Evolutionary conservation across 2,888 invertebrate genomes (phyloP), one percentile per base, ranked within the genome.

Genomic region (Fragum sueziense): DNA sequence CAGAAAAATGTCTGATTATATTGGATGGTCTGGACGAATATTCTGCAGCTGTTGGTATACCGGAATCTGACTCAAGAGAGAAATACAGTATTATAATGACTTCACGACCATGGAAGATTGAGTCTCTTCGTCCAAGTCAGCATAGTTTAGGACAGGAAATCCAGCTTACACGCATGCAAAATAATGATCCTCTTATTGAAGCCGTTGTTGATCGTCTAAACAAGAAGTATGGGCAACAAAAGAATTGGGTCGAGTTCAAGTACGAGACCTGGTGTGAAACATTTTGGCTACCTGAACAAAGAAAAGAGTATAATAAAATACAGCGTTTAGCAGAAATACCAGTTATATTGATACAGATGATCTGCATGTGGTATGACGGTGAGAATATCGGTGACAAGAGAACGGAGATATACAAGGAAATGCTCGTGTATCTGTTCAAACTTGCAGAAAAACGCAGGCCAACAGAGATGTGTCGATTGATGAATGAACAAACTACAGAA

Each of bases 331-430:
- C 22, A 2, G 17, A 29, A 3, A 31, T 62, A 20, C 72, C 72
- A 7, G 62, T 72, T 3, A 20, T 72, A 2, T 7, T 62, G n/a
- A 72, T 41, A 31, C 72, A 62, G 22, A 17, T 72, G 1, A 29
- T 72, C 17, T 72, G 72, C 29, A 25, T 72, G 47, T 72, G 72
- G 72, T 47, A 47, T 37, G 72, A 31, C 14, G 72, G 25, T 14
- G 51, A 37, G n/a, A 17, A n/a, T 9, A 25, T 62, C 4, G 59
- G 72, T 1, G 22, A 59, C 2, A 37, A 54, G 17, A 27, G 33
- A n/a, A 37, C 22, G 25, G 59, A 37, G 6, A 59, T 71, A 7
- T 71, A 59, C 34, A 41, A 41, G 3, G 41, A 27, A 22, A 71
- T 71, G 37, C 1, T 71, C 1, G 59, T 61, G 6, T 34, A 17